Evolutionary conservation across 2,113 vertebrate species (phyloP), one percentile per base, ranked within the genome.

Genomic region (Poeciliopsis occidentalis): DNA sequence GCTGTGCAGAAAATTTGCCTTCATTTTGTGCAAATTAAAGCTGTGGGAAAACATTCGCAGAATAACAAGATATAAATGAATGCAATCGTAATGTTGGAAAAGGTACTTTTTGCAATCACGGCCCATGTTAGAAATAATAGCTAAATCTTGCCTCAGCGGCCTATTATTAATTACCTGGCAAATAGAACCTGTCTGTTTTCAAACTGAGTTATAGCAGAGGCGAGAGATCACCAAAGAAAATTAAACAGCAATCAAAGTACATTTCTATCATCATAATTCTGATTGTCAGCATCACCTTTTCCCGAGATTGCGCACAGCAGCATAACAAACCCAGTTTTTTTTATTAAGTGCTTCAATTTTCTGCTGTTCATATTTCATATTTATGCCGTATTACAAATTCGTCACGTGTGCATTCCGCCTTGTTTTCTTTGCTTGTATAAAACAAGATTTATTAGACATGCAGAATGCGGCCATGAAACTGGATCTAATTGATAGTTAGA

Each of bases 311-410:
- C 88, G 94, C 94, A 90, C 88, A 92, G 94, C 90, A 87, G 87
- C 92, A 92, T 94, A 95, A 96, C 95, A 96, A 97, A 97, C 96
- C 94, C 95, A 90, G 86, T 57, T 57, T 41, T 77, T 96, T 97
- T 96, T 96, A 97, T 95, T 96, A 95, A 95, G 95, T 94, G 95
- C 94, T 95, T 97, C 95, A 95, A 95, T 96, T 96, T 97, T 93
- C 89, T 91, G 91, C 93, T 83, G 91, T 96, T 96, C 95, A 96
- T 97, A 95, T 97, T 96, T 97, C 95, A 97, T 89, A 93, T 97
- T 98, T 96, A 96, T 95, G 94, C 94, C 91, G 91, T 83, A 91
- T 95, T 94, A 95, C 94, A 94, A 93, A 94, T 91, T 83, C 80
- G 93, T 94, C 95, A 94, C 95, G 94, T 89, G 95, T 94, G 92